These are phyloP conservation scores for Felis chaus DNA, from an alignment of 2,113 vertebrate genomes.

Conservation along the genomic window DNA sequence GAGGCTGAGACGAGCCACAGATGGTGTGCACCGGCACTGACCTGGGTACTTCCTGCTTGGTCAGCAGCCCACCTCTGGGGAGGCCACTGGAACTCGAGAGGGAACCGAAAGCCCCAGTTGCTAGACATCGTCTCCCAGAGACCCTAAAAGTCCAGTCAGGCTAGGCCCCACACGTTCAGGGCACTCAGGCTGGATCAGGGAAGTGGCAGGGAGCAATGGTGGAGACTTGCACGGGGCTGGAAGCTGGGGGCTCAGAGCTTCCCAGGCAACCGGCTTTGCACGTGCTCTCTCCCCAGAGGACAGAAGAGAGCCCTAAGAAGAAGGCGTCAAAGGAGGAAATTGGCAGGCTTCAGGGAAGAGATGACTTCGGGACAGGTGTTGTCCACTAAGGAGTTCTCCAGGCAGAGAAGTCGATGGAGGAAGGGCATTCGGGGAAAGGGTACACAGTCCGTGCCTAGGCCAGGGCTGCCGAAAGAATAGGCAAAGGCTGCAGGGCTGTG, in stretches of 20 bases:
- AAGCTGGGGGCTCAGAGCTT: not conserved
- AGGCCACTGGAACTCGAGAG: not conserved
- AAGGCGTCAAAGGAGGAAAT: not conserved
- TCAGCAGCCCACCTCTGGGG: not conserved
- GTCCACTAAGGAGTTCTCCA: not conserved
- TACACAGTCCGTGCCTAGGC: fast-evolving
- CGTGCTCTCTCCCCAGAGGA: not conserved
- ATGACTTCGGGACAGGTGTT: not conserved
- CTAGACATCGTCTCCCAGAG: not conserved
- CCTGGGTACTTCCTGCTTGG: not conserved
- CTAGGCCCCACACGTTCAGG: not conserved
- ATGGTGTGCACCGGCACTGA: not conserved
- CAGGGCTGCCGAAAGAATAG: not conserved
- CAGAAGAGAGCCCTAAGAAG: not conserved
- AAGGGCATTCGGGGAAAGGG: not conserved
- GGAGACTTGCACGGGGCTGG: not conserved
- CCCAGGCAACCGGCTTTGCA: not conserved
- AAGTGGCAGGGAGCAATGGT: not conserved
- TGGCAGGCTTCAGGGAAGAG: not conserved
- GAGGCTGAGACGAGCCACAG: not conserved
- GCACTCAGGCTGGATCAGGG: not conserved
- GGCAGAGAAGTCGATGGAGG: not conserved
- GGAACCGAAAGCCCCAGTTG: not conserved
- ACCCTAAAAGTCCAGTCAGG: not conserved
- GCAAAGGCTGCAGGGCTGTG: not conserved